Percentiles rank a stretch among this genome's conserved stretches.
These are phyloP conservation scores for Psilopogon haemacephalus DNA, from an alignment of 2,113 vertebrate species.

Conservation along the genomic window DNA sequence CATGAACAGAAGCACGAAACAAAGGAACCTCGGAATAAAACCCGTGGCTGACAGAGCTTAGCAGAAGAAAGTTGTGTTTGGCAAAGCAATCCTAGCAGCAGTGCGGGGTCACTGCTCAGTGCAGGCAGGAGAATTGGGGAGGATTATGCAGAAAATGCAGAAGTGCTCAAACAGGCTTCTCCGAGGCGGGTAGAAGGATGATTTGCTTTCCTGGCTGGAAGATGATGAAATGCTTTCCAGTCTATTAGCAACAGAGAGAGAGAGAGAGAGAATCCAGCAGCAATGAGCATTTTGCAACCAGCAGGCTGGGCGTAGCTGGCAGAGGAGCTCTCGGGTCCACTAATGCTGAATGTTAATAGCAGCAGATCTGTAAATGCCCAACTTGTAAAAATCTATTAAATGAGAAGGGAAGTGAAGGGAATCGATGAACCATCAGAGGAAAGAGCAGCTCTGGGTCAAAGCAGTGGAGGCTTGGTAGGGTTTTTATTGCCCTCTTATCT, in stretches of 20 bases:
- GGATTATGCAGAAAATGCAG: conserved; percentile 63
- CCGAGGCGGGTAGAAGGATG: conserved; percentile 15
- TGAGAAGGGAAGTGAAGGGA: conserved; percentile 4
- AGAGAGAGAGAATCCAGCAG: conserved; percentile 10
- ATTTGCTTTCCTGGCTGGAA: conserved; percentile 53
- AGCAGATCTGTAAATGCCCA: conserved; percentile 47
- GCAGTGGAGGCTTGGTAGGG: neutral
- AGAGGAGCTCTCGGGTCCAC: neutral
- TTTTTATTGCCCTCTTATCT: neutral
- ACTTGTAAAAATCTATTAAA: conserved; percentile 28
- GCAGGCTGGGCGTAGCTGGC: conserved; percentile 8
- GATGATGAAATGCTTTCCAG: conserved; percentile 59
- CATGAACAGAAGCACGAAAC: conserved; percentile 45
- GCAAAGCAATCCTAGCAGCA: conserved; percentile 53
- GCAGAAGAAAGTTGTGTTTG: conserved; percentile 54
- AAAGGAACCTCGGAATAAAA: conserved; percentile 46
- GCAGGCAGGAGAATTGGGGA: conserved; percentile 13
- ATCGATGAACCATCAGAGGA: conserved; percentile 4
- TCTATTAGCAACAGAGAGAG: conserved; percentile 35
- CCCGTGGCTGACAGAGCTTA: conserved; percentile 60
- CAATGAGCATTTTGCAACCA: neutral
- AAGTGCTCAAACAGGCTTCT: conserved; percentile 41
- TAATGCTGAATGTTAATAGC: neutral
- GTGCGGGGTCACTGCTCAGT: conserved; percentile 22
- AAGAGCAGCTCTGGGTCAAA: conserved; percentile 17